Evolutionary conservation across 1,140 invertebrate genomes (phyloP).

Genomic region (Drosophila insularis): DNA sequence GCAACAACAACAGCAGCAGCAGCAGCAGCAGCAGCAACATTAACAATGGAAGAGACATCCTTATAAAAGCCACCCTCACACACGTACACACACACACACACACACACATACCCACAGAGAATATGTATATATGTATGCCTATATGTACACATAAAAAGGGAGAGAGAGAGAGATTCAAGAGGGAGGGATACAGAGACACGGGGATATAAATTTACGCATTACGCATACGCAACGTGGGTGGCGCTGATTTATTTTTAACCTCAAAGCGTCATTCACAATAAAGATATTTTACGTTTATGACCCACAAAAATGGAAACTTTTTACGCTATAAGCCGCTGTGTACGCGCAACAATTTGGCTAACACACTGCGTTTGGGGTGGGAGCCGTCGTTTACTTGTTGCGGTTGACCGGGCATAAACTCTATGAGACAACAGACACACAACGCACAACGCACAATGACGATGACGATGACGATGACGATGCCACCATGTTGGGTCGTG

Average conservation of each 20-base stretch:
- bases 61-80: slow-evolving; percentile 37
- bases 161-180: slow-evolving; percentile 8
- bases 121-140: too few relatives aligned
- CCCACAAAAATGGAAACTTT: slow-evolving; percentile 63
- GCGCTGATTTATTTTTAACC: slow-evolving; percentile 75
- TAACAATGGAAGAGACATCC: slow-evolving; percentile 23
- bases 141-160: slow-evolving; percentile 6
- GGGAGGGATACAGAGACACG: neutral
- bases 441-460: slow-evolving; percentile 22
- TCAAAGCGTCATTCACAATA: slow-evolving; percentile 74
- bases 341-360: slow-evolving; percentile 71
- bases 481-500: neutral
- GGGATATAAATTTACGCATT: slow-evolving; percentile 57
- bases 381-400: slow-evolving; percentile 46
- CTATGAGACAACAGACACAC: slow-evolving; percentile 41
- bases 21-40: neutral
- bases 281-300: slow-evolving; percentile 75
- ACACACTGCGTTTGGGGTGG: slow-evolving; percentile 7
- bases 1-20: neutral
- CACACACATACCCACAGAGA: slow-evolving; percentile 11
- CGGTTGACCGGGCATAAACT: slow-evolving; percentile 58
- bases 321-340: slow-evolving; percentile 43
- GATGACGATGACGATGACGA: neutral
- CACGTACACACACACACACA: slow-evolving; percentile 15
- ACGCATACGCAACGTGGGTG: slow-evolving; percentile 63